A percentile compares a stretch with the other conserved stretches of the same genome.
These are phyloP conservation scores for Reticulitermes lucifugus DNA, from an alignment of 2,888 invertebrate species.

Conservation along the genomic window DNA sequence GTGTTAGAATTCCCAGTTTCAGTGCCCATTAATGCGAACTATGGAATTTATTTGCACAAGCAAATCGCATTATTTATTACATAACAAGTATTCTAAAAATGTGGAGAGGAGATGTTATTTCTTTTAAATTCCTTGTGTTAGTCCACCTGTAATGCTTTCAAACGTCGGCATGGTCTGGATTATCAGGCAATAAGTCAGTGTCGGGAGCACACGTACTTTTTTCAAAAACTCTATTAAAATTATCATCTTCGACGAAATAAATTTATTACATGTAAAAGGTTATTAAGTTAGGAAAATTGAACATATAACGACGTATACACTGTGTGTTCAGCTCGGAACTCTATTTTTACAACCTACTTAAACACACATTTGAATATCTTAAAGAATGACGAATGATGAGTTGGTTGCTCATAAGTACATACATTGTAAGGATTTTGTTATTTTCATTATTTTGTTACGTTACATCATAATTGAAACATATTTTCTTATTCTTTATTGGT, in stretches of 20 bases:
- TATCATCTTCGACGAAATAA: not conserved
- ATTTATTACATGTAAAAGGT: not conserved
- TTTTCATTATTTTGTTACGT: not conserved
- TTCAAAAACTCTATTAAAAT: not conserved
- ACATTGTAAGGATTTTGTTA: not conserved
- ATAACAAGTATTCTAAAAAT: no score
- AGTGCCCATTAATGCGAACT: no score
- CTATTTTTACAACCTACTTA: constrained; percentile 43
- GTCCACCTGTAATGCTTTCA: no score
- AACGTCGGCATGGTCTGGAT: constrained; percentile 11
- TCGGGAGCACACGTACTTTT: not conserved
- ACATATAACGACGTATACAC: not conserved
- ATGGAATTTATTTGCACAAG: no score
- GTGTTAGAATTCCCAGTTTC: no score
- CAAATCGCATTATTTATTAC: no score
- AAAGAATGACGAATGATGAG: not conserved
- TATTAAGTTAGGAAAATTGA: not conserved
- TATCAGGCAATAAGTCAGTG: constrained; percentile 15
- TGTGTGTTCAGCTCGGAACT: not conserved
- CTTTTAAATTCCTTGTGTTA: no score
- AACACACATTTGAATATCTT: constrained; percentile 28
- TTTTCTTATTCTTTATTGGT: constrained; percentile 2
- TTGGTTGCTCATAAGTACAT: constrained; percentile 5
- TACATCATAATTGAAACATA: not conserved
- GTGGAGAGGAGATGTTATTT: no score